These are phyloP conservation scores for Elanus axillaris DNA, from an alignment of 2,113 vertebrate genomes.

Conservation along the genomic window DNA sequence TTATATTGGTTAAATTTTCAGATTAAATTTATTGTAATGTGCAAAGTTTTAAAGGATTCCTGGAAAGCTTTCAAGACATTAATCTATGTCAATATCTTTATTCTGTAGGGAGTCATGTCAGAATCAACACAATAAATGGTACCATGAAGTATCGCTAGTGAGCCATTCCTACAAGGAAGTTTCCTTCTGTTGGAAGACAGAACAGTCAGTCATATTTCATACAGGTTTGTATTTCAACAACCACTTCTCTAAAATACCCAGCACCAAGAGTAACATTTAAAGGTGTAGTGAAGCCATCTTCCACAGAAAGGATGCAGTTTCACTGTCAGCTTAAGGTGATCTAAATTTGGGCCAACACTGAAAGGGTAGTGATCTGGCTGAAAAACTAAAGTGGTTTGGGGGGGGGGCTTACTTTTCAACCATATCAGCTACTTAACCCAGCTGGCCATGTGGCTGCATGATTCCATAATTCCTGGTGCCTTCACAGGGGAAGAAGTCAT, in stretches of 20 bases:
- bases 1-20: background rate
- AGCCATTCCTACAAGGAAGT: background rate
- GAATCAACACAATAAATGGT: background rate
- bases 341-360: background rate
- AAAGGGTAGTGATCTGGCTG: background rate
- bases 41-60: background rate
- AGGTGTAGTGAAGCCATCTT: background rate
- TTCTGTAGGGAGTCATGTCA: background rate
- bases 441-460: background rate
- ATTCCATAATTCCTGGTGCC: background rate
- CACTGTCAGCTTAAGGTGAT: background rate
- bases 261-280: background rate
- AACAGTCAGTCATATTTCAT: background rate
- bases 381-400: background rate
- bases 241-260: background rate
- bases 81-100: background rate
- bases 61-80: background rate
- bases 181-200: background rate
- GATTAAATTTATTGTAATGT: background rate
- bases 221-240: background rate
- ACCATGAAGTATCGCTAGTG: background rate
- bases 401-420: background rate
- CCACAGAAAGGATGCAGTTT: background rate
- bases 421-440: background rate
- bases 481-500: background rate